A percentile compares a stretch with the other conserved stretches of the same genome.
These are phyloP conservation scores for Hiodon tergisus DNA, from an alignment of 2,113 vertebrate genomes.

Conservation along the genomic window DNA sequence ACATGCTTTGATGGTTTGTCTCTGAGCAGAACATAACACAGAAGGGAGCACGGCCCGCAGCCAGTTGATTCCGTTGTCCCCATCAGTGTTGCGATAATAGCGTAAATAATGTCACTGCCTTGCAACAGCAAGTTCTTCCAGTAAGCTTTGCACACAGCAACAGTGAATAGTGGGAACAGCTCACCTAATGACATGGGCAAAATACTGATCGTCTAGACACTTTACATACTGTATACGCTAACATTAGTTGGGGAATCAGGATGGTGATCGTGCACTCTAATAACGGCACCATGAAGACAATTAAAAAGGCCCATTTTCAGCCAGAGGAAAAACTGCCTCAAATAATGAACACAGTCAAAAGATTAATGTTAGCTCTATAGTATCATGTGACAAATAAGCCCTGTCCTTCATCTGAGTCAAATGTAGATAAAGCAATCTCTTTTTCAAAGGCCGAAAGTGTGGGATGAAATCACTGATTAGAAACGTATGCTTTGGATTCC, in stretches of 20 bases:
- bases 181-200: background rate
- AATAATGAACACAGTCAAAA: slow-evolving; percentile 12
- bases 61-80: background rate
- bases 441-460: background rate
- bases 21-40: background rate
- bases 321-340: slow-evolving; percentile 15
- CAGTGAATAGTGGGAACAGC: background rate
- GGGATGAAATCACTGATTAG: background rate
- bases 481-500: background rate
- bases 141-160: too few relatives aligned
- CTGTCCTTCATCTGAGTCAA: too few relatives aligned
- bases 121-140: background rate
- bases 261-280: slow-evolving; percentile 7
- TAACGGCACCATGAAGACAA: slow-evolving; percentile 19
- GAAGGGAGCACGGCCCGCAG: background rate
- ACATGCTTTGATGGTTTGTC: slow-evolving; percentile 15
- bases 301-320: slow-evolving; percentile 19
- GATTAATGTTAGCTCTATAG: slow-evolving; percentile 10
- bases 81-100: background rate
- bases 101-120: background rate
- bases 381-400: too few relatives aligned
- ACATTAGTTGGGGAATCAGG: background rate
- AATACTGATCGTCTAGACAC: background rate
- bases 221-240: background rate
- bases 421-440: background rate